Evolutionary conservation across 2,797 vertebrate genomes (phyloP).

Genomic region (Chelmon rostratus): DNA sequence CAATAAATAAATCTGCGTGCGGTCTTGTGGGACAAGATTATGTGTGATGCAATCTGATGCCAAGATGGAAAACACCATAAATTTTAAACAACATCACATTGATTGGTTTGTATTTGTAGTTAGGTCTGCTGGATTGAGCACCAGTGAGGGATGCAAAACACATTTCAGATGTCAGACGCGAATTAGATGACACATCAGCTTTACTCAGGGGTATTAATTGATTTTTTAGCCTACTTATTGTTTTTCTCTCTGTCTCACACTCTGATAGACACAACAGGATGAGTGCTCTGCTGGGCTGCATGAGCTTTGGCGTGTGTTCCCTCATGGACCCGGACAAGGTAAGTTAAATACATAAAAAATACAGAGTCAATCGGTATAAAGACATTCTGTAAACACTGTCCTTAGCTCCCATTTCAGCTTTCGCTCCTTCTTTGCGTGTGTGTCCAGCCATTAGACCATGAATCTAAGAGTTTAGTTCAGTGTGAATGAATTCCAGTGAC

Average conservation of each 20-base stretch:
- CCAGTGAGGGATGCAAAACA: conserved; percentile 20
- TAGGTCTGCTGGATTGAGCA: conserved; percentile 10
- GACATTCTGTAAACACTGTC: conserved; percentile 36
- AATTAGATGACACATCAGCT: conserved; percentile 22
- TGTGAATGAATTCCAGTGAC: conserved; percentile 69
- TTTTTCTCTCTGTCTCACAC: conserved; percentile 39
- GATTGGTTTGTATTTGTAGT: conserved; percentile 9
- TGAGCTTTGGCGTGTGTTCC: conserved; percentile 92
- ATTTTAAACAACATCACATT: conserved; percentile 17
- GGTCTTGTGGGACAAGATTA: neutral
- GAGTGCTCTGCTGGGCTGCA: conserved; percentile 88
- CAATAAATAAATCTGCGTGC: conserved; percentile 1
- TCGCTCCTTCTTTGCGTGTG: conserved; percentile 11
- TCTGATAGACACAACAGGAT: conserved; percentile 63
- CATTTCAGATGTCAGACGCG: conserved; percentile 35
- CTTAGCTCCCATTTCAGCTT: conserved; percentile 30
- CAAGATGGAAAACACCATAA: conserved; percentile 14
- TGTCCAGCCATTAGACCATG: conserved; percentile 63
- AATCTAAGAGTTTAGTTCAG: conserved; percentile 66
- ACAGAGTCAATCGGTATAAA: conserved; percentile 9
- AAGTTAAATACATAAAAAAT: conserved; percentile 53
- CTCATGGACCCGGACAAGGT: conserved; percentile 89
- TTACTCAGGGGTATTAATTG: conserved; percentile 29
- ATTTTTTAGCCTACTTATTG: conserved; percentile 44
- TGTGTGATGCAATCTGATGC: conserved; percentile 25